These are phyloP conservation scores for Bufo gargarizans DNA, from an alignment of 2,113 vertebrate genomes.

Conservation along the genomic window DNA sequence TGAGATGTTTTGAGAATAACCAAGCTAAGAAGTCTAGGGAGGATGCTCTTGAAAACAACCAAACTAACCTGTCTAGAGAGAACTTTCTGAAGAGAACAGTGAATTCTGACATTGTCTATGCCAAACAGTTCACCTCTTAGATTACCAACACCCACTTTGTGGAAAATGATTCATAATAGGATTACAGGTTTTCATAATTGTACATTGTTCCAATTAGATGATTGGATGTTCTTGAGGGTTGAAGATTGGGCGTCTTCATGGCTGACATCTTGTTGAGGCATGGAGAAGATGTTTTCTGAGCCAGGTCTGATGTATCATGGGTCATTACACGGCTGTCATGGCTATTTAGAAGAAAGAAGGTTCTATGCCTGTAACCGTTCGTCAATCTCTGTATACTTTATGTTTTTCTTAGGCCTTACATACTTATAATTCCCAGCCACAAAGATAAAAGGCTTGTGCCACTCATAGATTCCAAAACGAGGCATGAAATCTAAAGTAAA, in stretches of 20 bases:
- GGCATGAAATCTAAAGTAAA: constrained; percentile 14
- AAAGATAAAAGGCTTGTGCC: background rate
- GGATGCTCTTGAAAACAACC: background rate
- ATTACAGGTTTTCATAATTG: background rate
- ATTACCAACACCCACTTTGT: background rate
- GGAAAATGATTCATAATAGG: background rate
- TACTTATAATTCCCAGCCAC: background rate
- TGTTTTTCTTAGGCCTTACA: background rate
- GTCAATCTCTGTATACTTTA: background rate
- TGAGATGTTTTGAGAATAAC: too few relatives aligned
- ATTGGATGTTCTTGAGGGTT: background rate
- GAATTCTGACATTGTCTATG: background rate
- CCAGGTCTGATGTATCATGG: background rate
- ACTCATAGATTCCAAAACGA: background rate
- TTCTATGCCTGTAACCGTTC: background rate
- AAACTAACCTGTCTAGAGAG: background rate
- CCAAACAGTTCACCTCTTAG: background rate
- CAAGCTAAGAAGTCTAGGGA: background rate
- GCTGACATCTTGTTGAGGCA: background rate
- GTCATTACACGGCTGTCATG: background rate
- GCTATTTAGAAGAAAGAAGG: too few relatives aligned
- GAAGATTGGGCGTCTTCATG: background rate
- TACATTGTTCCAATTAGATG: background rate
- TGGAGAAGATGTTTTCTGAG: background rate
- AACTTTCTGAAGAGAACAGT: background rate